These are phyloP conservation scores for Chionomys nivalis DNA, from an alignment of 2,113 vertebrate genomes.

Conservation along the genomic window DNA sequence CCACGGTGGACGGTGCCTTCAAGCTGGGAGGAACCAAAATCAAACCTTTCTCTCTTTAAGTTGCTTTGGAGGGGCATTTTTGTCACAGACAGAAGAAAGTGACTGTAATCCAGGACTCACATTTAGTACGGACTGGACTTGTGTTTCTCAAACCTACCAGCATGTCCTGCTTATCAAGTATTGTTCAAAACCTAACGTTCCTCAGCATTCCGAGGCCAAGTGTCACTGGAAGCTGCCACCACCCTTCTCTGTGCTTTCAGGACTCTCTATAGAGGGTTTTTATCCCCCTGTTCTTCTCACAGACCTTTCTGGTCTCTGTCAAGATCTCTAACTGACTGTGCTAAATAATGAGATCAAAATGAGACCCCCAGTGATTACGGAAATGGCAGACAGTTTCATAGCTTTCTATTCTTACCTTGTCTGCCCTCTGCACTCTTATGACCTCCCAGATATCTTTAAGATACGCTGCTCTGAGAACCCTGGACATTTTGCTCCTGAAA, in stretches of 20 bases:
- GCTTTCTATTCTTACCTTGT: background rate
- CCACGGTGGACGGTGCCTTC: background rate
- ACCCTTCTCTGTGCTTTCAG: background rate
- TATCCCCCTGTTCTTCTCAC: background rate
- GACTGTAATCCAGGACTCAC: too few relatives aligned
- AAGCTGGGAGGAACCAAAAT: background rate
- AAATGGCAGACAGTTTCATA: background rate
- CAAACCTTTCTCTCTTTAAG: background rate
- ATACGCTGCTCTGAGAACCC: too few relatives aligned
- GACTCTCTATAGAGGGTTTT: too few relatives aligned
- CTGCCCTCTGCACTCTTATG: background rate
- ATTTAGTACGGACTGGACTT: background rate
- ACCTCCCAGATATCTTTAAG: background rate
- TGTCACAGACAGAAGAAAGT: too few relatives aligned
- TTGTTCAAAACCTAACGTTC: background rate
- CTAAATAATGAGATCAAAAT: background rate
- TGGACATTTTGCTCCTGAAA: background rate
- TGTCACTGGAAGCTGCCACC: background rate
- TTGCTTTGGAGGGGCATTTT: background rate
- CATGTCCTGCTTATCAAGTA: background rate
- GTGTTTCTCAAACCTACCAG: accelerated
- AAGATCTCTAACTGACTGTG: background rate
- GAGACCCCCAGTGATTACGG: background rate
- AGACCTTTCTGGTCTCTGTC: background rate
- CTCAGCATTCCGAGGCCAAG: background rate